Base-by-base conservation (phyloP, 1,140 invertebrate genomes). In the Drosophila pseudoananassae region DNA sequence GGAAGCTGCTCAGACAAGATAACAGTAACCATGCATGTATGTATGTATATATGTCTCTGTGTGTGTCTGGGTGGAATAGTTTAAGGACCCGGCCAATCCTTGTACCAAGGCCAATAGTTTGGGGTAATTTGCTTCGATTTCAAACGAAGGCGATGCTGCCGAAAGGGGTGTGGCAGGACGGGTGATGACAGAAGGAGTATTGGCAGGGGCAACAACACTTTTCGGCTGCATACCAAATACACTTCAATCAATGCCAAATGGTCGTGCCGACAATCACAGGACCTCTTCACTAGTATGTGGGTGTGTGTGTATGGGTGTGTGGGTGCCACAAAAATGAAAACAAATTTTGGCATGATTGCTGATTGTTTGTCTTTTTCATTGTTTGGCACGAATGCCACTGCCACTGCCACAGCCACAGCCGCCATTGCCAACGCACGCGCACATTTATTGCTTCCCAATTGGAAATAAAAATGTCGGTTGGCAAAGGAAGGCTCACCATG, bases 281-380 rank as follows among this genome's bases (percentile, higher is more conserved):
- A 63, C 68, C 61, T 58, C 55, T 57, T 53, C 38, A 50, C 29
- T 14, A 47, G 29, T 43, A 25, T 36, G 40, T 31, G 38, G 47
- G 50, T 64, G 49, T 47, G 33, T 51, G 58, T 59, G 70, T 71
- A 3, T 20, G 20, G 2, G 50, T 64, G 63, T 78, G 78, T 59
- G 75, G 65, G 83, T 66, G 83, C 83, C 84, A 79, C 83, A 88
- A 88, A 88, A 88, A 88, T 88, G 84, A 88, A 88, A 88, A 88
- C 84, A 88, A 88, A 88, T 88, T 88, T 88, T 88, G 83, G 83
- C 83, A 88, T 88, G 83, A 88, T 88, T 88, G 83, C 83, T 88
- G 83, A 88, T 88, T 88, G 83, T 88, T 88, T 88, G 83, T 88
- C 83, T 88, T 88, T 87, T 88, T 83, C 83, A 88, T 88, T 88